A percentile compares a stretch with the other conserved stretches of the same genome.
Evolutionary conservation across 2,113 vertebrate genomes (phyloP).

Genomic region (Tautogolabrus adspersus): DNA sequence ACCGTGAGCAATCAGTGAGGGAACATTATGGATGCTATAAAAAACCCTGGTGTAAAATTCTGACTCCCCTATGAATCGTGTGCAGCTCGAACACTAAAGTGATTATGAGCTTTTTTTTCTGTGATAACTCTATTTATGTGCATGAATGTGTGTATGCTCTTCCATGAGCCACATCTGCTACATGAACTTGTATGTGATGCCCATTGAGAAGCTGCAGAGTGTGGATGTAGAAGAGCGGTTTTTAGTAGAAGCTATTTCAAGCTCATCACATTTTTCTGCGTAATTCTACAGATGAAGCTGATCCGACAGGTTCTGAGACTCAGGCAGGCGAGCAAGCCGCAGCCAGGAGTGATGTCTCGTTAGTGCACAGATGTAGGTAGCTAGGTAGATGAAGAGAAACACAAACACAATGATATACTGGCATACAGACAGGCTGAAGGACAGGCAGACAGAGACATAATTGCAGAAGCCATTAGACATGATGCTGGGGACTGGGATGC

Average conservation of each 20-base stretch:
- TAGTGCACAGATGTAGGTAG: slow-evolving; percentile 35
- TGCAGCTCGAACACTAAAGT: slow-evolving; percentile 41
- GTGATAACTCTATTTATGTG: slow-evolving; percentile 15
- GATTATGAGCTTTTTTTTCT: slow-evolving; percentile 28
- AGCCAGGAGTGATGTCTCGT: slow-evolving; percentile 45
- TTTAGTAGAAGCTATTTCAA: slow-evolving; percentile 64
- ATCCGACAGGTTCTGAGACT: slow-evolving; percentile 62
- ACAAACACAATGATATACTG: slow-evolving; percentile 5
- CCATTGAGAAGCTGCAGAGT: slow-evolving; percentile 25
- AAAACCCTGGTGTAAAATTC: slow-evolving; percentile 1
- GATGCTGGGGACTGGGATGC: slow-evolving; percentile 27
- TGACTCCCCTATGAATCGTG: slow-evolving; percentile 26
- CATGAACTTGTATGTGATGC: slow-evolving; percentile 61
- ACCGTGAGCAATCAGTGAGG: slow-evolving; percentile 33
- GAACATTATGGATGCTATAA: slow-evolving; percentile 18
- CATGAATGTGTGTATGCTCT: neutral
- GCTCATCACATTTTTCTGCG: slow-evolving; percentile 67
- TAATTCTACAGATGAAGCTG: slow-evolving; percentile 53
- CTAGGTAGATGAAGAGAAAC: slow-evolving; percentile 46
- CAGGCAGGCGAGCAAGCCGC: slow-evolving; percentile 22
- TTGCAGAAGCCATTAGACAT: slow-evolving; percentile 45
- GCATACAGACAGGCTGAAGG: slow-evolving; percentile 20
- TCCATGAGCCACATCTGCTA: slow-evolving; percentile 23
- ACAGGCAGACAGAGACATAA: slow-evolving; percentile 33
- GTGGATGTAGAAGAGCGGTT: slow-evolving; percentile 40